phyloP scores from a whole-genome alignment of 2,888 invertebrate species.

The Deroplatys truncata region DNA sequence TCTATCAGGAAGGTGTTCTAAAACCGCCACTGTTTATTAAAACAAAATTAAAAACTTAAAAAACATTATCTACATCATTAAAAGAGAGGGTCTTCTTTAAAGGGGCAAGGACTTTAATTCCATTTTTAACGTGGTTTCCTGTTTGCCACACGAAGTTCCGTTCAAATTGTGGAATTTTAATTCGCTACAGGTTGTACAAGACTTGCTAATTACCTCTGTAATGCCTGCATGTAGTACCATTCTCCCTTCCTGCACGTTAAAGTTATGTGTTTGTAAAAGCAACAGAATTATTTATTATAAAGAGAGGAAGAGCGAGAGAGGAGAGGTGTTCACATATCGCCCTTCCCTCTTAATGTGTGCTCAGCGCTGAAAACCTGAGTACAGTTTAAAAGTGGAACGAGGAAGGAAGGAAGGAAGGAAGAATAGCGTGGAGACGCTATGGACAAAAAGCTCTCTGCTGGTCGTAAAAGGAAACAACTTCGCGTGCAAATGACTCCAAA shows the following conservation, averaged over 20 bases:
- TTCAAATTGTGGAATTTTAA: conserved; percentile 3
- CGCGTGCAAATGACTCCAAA: not conserved
- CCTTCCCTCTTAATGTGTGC: conserved; percentile 1
- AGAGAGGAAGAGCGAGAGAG: not conserved
- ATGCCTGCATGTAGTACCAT: not conserved
- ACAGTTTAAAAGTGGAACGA: not conserved
- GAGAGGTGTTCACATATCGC: conserved; percentile 15
- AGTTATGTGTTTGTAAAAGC: conserved; percentile 24
- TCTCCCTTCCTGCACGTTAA: not conserved
- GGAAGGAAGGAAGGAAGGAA: not conserved
- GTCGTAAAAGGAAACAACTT: not conserved
- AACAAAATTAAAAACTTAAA: too few species aligned
- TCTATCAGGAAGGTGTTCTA: too few species aligned
- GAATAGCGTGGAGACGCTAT: not conserved
- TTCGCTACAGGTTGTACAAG: conserved; percentile 10
- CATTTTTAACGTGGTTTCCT: not conserved
- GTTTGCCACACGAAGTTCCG: not conserved
- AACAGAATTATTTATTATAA: conserved; percentile 23
- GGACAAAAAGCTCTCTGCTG: not conserved
- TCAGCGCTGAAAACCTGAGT: not conserved
- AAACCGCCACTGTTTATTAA: not conserved
- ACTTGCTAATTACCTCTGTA: conserved; percentile 15
- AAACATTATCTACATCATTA: not conserved
- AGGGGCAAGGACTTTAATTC: not conserved
- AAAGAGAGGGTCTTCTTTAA: not conserved